A percentile compares a stretch with the other conserved stretches of the same genome.
Conservation (phyloP, 2,888 invertebrate species). For the Heteropelma amictum region DNA sequence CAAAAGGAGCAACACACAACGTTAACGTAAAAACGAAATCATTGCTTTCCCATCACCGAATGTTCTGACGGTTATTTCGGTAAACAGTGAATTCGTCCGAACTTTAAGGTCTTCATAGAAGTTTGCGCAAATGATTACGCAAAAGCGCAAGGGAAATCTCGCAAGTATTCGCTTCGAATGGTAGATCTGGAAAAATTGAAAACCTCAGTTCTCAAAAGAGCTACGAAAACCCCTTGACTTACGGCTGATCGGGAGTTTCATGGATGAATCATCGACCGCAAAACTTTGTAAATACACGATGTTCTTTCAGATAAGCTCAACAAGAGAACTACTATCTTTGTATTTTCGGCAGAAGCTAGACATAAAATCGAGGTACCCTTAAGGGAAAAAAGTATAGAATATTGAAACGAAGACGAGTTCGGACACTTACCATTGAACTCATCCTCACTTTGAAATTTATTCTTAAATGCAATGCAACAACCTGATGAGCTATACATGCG, state of each 20-base stretch:
- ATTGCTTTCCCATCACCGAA: not conserved
- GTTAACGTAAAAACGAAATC: not conserved
- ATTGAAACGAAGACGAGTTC: not conserved
- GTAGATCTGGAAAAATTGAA: too few relatives aligned
- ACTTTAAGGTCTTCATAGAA: too few relatives aligned
- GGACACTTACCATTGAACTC: not conserved
- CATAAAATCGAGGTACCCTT: not conserved
- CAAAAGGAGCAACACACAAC: not conserved
- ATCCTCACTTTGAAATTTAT: not conserved
- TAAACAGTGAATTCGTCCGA: not conserved
- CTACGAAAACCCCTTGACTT: too few relatives aligned
- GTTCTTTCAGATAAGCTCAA: constrained; percentile 16
- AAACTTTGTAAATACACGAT: constrained; percentile 6
- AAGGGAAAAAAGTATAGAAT: not conserved
- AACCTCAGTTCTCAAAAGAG: not conserved
- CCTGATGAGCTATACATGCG: not conserved
- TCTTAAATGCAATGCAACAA: not conserved
- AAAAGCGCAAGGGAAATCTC: not conserved
- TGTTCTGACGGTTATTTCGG: not conserved
- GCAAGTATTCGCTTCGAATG: too few relatives aligned
- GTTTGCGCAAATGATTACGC: too few relatives aligned
- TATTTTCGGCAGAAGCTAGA: too few relatives aligned
- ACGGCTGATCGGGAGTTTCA: not conserved
- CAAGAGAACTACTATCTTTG: constrained; percentile 2
- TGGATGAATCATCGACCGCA: not conserved